Conservation (phyloP, 2,888 invertebrate species). For the Leistus spinibarbis region DNA sequence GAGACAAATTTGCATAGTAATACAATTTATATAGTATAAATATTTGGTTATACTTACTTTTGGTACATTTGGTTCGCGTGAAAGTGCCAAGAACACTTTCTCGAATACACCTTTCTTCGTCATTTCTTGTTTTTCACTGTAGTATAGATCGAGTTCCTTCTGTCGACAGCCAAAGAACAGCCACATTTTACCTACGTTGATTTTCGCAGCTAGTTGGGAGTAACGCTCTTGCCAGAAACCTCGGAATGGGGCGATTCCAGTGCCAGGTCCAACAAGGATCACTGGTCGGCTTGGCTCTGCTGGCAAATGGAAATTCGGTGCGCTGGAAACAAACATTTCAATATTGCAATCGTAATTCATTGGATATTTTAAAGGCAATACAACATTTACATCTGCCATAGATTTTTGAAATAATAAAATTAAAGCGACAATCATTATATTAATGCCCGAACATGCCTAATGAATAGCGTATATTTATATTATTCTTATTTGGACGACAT, state of each 20-base stretch:
- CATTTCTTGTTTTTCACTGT: constrained; percentile 79
- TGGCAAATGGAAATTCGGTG: constrained; percentile 86
- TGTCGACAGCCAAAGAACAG: constrained; percentile 90
- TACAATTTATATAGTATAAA: neutral
- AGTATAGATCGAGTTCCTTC: constrained; percentile 78
- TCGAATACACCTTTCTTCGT: constrained; percentile 72
- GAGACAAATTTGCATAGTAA: no score
- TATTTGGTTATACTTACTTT: constrained; percentile 63
- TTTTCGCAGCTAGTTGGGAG: constrained; percentile 44
- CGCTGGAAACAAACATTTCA: constrained; percentile 63
- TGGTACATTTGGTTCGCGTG: constrained; percentile 74
- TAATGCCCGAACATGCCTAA: no score
- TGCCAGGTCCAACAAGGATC: constrained; percentile 89
- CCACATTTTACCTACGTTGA: constrained; percentile 65
- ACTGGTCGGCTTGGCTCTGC: constrained; percentile 76
- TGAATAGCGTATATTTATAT: no score
- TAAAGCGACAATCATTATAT: neutral
- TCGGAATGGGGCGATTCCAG: constrained; percentile 93
- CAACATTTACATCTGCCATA: neutral
- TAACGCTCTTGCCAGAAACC: constrained; percentile 89
- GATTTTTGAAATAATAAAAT: neutral
- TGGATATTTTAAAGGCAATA: neutral
- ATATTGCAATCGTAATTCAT: neutral
- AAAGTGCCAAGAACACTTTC: constrained; percentile 81
- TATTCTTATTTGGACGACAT: no score